A percentile compares a stretch with the other conserved stretches of the same genome.
These are phyloP conservation scores for Ophion ellenae DNA, from an alignment of 2,888 invertebrate species.

Conservation along the genomic window DNA sequence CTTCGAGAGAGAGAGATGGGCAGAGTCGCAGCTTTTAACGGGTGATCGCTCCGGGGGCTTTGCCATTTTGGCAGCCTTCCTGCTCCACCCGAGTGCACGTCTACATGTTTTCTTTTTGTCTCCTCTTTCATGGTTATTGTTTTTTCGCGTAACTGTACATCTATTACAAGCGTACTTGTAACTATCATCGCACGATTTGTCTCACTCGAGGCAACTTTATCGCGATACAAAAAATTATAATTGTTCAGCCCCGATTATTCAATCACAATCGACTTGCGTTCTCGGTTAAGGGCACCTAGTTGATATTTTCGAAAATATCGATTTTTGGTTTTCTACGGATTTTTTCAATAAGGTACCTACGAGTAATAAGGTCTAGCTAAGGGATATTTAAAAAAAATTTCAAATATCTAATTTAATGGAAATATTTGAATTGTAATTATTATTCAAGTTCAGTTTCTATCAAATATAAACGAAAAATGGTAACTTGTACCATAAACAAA, in stretches of 20 bases:
- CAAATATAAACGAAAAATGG: no score
- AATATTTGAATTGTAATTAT: no score
- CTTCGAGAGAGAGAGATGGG: conserved; percentile 28
- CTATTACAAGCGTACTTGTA: conserved; percentile 24
- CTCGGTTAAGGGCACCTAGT: no score
- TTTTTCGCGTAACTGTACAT: conserved; percentile 31
- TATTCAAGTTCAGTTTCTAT: no score
- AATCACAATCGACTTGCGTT: not conserved
- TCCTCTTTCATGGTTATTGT: conserved; percentile 39
- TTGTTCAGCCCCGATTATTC: not conserved
- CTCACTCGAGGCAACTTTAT: not conserved
- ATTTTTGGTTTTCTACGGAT: no score
- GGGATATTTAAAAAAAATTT: no score
- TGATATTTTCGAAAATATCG: no score
- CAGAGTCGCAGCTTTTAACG: conserved; percentile 60
- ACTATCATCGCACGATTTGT: conserved; percentile 1
- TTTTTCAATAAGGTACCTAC: no score
- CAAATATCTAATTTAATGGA: no score
- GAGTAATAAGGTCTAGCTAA: no score
- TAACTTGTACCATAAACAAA: no score
- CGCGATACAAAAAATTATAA: not conserved
- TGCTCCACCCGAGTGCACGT: conserved; percentile 51
- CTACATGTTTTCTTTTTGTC: conserved; percentile 5
- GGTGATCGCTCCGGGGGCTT: conserved; percentile 58
- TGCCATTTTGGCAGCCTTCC: conserved; percentile 62